Base-by-base conservation (phyloP, 2,113 vertebrate genomes). In the Oriolus oriolus region DNA sequence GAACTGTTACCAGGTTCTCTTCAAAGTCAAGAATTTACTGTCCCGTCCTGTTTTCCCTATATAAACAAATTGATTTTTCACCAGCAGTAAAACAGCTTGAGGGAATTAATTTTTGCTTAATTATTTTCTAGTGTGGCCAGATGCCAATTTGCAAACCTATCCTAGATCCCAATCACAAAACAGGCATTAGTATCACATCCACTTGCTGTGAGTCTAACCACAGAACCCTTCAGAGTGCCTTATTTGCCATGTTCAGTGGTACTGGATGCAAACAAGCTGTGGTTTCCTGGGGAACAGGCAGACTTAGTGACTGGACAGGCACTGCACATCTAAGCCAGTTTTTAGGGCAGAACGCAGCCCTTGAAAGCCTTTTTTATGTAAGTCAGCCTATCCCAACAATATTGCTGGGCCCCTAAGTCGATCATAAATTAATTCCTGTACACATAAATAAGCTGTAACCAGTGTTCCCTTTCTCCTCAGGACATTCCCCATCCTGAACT, bases 201-300 rank as follows among this genome's bases (percentile, higher is more conserved):
- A 14, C 23, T 17, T 3, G 1, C 28, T 2, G 0, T 44, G 9
- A 39, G 15, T 27, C 7, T 30, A 49, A 64, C 18, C 63, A 35
- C 33, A 65, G 73, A 47, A 59, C 65, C 44, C 56, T 54, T 78
- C 49, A 23, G 33, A n/a, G 35, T 2, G 10, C 52, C 44, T 63
- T 39, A 19, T 66, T 75, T 60, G 73, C 64, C 27, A 8, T 0
- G 1, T 39, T 63, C 27, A 8, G 37, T 14, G 44, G 39, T 13
- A 23, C 23, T 24, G 61, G 60, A 44, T 61, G 69, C 3, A 50
- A 89, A 85, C 15, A 33, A 70, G 53, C 41, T 37, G 9, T 42
- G 35, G 30, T 52, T 82, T 87, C 28, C 52, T 14, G 33, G 12
- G n/a, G 57, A 71, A 21, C 12, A 12, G 2, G 3, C 44, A 54